These are phyloP conservation scores for Polypterus bichir DNA, from an alignment of 2,113 vertebrate genomes.

Conservation along the genomic window DNA sequence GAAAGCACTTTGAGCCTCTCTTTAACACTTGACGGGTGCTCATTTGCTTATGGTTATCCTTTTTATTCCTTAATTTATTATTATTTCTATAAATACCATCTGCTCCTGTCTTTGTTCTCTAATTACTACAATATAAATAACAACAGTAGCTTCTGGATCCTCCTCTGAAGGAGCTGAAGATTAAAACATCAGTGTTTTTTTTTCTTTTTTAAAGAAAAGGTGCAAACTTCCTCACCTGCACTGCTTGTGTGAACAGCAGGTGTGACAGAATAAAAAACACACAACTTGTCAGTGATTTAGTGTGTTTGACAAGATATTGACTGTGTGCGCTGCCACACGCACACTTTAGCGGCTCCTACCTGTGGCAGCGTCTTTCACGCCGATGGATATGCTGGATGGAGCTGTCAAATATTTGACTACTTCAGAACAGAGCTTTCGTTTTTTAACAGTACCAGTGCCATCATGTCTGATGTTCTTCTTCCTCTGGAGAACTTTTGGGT, in stretches of 20 bases:
- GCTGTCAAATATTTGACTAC: too few relatives aligned
- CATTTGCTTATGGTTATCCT: too few relatives aligned
- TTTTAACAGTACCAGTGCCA: too few relatives aligned
- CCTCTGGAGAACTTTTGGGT: too few relatives aligned
- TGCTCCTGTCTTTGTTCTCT: conserved; percentile 30
- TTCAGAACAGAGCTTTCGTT: too few relatives aligned
- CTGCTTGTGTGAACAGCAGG: conserved; percentile 28
- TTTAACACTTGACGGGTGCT: too few relatives aligned
- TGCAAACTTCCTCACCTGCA: conserved; percentile 24
- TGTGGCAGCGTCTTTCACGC: too few relatives aligned
- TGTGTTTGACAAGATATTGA: conserved; percentile 18
- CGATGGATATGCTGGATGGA: too few relatives aligned
- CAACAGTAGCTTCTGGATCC: conserved; percentile 20
- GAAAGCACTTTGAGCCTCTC: too few relatives aligned
- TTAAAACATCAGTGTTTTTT: conserved; percentile 1
- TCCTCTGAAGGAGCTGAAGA: conserved; percentile 3
- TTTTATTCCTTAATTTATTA: too few relatives aligned
- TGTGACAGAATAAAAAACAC: conserved; percentile 19
- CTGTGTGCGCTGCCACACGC: conserved; percentile 1
- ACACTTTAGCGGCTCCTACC: too few relatives aligned
- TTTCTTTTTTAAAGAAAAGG: conserved; percentile 15
- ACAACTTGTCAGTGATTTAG: conserved; percentile 12
- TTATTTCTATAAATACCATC: conserved; percentile 19
- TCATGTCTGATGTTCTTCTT: too few relatives aligned
- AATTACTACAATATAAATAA: conserved; percentile 35